Base-by-base conservation (phyloP, 2,888 invertebrate genomes). In the Cantharis flavilabris region DNA sequence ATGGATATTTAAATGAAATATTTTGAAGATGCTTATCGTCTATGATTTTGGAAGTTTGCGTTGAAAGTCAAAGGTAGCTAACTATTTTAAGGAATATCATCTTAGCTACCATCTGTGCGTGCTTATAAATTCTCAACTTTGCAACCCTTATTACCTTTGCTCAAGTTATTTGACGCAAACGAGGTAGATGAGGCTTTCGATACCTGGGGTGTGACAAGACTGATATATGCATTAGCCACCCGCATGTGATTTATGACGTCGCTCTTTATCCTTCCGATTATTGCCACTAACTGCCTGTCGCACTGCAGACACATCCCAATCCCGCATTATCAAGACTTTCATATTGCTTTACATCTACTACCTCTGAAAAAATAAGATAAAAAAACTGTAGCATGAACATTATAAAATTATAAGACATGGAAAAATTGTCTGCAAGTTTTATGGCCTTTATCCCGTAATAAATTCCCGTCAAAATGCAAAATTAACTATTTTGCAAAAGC, bases 211-310 rank as follows among this genome's bases (percentile, higher is more conserved):
- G 73, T 28, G 71, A 73, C 75, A 75, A 72, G 72, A 74, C 73
- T 78, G 76, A 78, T 78, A 78, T 74, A 76, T 78, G 76, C 78
- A 78, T 78, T 73, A 78, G 74, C 76, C 73, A 72, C 75, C 73
- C 69, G 67, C 73, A 73, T 75, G 79, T 77, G 79, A 79, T 79
- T 79, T 79, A 79, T 79, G 75, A 72, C 77, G 75, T 73, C 77
- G 74, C 77, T 75, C 77, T 79, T 79, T 79, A 79, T 76, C 78
- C 76, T 18, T 33, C 74, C 78, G 78, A 79, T 79, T 79, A 79
- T 79, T 79, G 78, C 71, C 76, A 63, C 76, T 79, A 79, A 79
- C 78, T 79, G 78, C 78, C 76, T 76, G 78, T 79, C 78, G 78
- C 78, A 79, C 63, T 79, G 76, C 78, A 79, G 78, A 79, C 78